A percentile compares a stretch with the other conserved stretches of the same genome.
Conservation (phyloP, 1,140 invertebrate species). For the Brachionus angularis region DNA sequence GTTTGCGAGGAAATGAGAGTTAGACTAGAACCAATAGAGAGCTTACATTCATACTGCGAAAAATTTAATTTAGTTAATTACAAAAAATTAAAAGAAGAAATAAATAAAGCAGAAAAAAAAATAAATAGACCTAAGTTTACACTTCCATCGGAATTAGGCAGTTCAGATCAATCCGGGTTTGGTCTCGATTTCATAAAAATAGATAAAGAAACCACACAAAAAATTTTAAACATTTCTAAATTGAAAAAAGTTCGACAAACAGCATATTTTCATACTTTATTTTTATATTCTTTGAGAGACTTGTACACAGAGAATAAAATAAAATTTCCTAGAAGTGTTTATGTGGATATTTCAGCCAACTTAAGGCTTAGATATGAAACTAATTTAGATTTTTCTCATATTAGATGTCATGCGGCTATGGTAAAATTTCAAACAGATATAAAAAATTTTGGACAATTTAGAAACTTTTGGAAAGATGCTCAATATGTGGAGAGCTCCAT, state of each 20-base stretch:
- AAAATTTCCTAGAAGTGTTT: not conserved
- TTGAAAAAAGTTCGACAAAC: constrained; percentile 2
- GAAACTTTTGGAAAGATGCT: constrained; percentile 26
- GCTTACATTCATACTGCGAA: constrained; percentile 18
- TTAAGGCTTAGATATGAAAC: constrained; percentile 23
- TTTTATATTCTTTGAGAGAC: constrained; percentile 24
- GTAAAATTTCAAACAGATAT: not conserved
- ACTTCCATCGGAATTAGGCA: not conserved
- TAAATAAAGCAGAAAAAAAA: not conserved
- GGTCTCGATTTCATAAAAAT: not conserved
- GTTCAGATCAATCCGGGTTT: not conserved
- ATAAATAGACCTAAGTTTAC: constrained; percentile 24
- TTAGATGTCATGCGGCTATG: constrained; percentile 24
- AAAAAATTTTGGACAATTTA: constrained; percentile 18
- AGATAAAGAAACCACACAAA: not conserved
- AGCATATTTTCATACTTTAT: not conserved
- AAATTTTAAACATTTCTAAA: not conserved
- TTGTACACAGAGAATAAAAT: constrained; percentile 18
- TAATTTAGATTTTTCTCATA: not conserved
- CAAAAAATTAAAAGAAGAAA: constrained; percentile 10
- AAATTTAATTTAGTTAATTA: not conserved
- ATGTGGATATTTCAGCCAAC: not conserved
- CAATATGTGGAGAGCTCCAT: constrained; percentile 5
- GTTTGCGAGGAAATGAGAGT: not conserved
- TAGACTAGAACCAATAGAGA: not conserved